Evolutionary conservation across 2,113 vertebrate genomes (phyloP), one percentile per base, ranked within the genome.

Genomic region (Nibea albiflora): DNA sequence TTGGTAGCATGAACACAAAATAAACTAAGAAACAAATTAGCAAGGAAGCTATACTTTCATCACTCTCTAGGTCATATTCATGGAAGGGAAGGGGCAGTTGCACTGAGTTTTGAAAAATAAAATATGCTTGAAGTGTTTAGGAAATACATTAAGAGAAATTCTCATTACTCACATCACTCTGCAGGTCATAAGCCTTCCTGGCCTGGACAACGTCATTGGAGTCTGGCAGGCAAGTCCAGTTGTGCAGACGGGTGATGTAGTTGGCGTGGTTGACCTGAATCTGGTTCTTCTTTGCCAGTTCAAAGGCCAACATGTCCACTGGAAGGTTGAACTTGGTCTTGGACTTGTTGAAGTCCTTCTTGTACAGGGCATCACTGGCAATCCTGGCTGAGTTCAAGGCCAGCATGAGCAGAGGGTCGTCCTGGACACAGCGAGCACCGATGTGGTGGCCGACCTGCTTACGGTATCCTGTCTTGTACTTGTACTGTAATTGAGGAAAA

Each of bases 391-490:
- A 95, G 76, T 97, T 96, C 90, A 98, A 93, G 60, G 96, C 96
- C 90, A 96, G 85, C 87, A 98, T 90, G 44, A 97, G 93, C 70
- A 97, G 95, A 74, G 97, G 97, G 62, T 98, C 97, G 50, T 97
- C 97, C 74, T 96, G 85, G 61, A 98, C 0, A 68, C 94, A 91
- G 44, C 49, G 95, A 42, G 95, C 96, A 44, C 97, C 97, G 35
- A 98, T 95, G 83, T 97, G 96, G 89, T 98, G 97, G 1, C 98
- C 98, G 0, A 96, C 94, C 84, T 99, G 98, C 89, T 98, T 97
- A 56, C 97, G 96, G 90, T 98, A 99, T 2, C 96, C 97, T 77
- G 96, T 73, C 64, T 98, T 96, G 91, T 98, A 99, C 61, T 96
- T 97, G 93, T 96, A 97, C 97, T 98, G 9, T 6, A 31, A 31